Evolutionary conservation across 2,113 vertebrate species (phyloP).

Genomic region (Phyllostomus discolor): DNA sequence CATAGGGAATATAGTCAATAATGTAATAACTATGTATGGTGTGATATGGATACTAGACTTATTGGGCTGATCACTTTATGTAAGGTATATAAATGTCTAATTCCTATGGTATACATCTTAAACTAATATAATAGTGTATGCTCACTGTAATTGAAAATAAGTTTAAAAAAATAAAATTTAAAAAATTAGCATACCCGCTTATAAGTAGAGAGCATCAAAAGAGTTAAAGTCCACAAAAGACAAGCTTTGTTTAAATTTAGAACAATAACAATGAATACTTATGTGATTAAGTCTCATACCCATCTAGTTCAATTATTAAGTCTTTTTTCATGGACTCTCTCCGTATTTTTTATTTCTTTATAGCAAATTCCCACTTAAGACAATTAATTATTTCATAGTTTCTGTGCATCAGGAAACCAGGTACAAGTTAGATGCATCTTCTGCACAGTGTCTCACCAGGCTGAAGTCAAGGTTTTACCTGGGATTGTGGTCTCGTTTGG

Average conservation of each 20-base stretch:
- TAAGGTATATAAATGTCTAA: too few species aligned
- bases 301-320: not conserved
- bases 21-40: too few species aligned
- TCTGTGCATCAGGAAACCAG: not conserved
- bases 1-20: not conserved
- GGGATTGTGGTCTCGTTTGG: not conserved
- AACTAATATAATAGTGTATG: not conserved
- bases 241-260: not conserved
- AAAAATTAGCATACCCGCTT: not conserved
- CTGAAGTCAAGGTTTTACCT: not conserved
- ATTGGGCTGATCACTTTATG: too few species aligned
- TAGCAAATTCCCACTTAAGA: not conserved
- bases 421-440: not conserved
- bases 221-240: not conserved
- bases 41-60: too few species aligned
- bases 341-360: not conserved
- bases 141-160: not conserved
- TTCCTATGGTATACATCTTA: not conserved
- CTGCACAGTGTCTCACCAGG: not conserved
- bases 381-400: not conserved
- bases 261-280: not conserved
- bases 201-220: not conserved
- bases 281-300: not conserved
- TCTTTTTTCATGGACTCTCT: not conserved
- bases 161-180: not conserved